phyloP scores from a whole-genome alignment of 2,113 vertebrate species.

The Prunella himalayana region DNA sequence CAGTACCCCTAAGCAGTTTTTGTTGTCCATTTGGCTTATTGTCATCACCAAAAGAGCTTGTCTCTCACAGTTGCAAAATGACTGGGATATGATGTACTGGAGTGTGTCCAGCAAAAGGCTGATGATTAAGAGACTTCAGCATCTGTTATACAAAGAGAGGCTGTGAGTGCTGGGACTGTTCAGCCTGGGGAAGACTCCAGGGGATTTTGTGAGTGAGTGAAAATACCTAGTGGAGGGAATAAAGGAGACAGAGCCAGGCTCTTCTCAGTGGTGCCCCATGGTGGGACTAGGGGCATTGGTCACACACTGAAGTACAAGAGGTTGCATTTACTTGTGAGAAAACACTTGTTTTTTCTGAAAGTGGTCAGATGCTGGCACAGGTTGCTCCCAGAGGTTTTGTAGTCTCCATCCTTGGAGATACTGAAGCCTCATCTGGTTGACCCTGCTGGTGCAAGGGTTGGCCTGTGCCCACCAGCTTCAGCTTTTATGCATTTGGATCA shows the following conservation, averaged over 20 bases:
- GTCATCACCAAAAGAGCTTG: not conserved
- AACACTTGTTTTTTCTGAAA: not conserved
- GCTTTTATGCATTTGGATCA: not conserved
- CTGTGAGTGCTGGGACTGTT: accelerated
- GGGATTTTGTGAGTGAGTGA: not conserved
- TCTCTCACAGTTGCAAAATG: not conserved
- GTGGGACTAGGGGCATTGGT: no score
- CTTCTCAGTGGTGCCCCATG: not conserved
- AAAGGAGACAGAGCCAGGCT: not conserved
- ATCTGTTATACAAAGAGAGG: not conserved
- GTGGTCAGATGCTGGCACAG: not conserved
- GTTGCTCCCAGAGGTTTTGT: not conserved
- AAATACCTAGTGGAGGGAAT: not conserved
- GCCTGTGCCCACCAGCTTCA: not conserved
- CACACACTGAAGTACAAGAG: not conserved
- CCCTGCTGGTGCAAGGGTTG: not conserved
- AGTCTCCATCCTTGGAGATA: not conserved
- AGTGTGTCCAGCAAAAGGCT: not conserved
- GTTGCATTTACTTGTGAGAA: not conserved
- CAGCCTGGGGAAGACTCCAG: not conserved
- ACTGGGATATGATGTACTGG: not conserved
- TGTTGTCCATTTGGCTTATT: not conserved
- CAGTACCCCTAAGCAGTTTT: not conserved
- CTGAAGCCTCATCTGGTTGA: not conserved
- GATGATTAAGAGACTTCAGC: not conserved